Percentiles rank a stretch among this genome's conserved stretches.
Conservation (phyloP, 1,140 invertebrate species). For the Zaprionus vittiger region DNA sequence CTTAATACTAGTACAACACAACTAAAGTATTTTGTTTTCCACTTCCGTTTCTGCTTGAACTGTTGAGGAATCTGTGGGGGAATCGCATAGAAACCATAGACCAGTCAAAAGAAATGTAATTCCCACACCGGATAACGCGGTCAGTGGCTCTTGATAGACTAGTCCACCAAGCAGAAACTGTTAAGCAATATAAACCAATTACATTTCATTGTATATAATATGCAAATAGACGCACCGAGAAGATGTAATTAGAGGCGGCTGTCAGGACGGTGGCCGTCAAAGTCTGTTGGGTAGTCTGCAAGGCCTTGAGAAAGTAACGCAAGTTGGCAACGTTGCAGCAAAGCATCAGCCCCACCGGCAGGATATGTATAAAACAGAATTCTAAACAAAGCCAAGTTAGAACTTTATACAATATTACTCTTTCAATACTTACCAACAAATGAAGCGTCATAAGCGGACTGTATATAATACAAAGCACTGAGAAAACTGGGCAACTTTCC, state of each 20-base stretch:
- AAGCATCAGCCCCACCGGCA: conserved; percentile 85
- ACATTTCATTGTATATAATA: not conserved
- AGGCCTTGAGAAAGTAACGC: conserved; percentile 86
- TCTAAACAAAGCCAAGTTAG: conserved; percentile 27
- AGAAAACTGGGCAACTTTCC: conserved; percentile 72
- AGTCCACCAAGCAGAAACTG: conserved; percentile 71
- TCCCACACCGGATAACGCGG: conserved; percentile 58
- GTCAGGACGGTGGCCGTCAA: conserved; percentile 86
- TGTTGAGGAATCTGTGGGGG: not conserved
- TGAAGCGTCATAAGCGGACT: not conserved
- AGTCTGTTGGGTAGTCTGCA: conserved; percentile 86
- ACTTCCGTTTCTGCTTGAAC: not conserved
- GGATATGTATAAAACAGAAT: conserved; percentile 36
- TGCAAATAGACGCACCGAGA: conserved; percentile 85
- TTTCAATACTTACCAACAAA: conserved; percentile 36
- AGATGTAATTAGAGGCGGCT: conserved; percentile 86
- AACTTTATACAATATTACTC: not conserved
- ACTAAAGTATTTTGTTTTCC: conserved; percentile 2
- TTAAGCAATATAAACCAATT: not conserved
- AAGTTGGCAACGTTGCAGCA: conserved; percentile 86
- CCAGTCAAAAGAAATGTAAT: conserved; percentile 68
- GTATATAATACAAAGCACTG: conserved; percentile 37
- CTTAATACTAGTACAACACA: not conserved
- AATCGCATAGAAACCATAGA: conserved; percentile 72
- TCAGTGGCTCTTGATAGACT: conserved; percentile 65